A percentile compares a stretch with the other conserved stretches of the same genome.
phyloP scores from a whole-genome alignment of 1,140 invertebrate species.

The Lepidurus couesii region DNA sequence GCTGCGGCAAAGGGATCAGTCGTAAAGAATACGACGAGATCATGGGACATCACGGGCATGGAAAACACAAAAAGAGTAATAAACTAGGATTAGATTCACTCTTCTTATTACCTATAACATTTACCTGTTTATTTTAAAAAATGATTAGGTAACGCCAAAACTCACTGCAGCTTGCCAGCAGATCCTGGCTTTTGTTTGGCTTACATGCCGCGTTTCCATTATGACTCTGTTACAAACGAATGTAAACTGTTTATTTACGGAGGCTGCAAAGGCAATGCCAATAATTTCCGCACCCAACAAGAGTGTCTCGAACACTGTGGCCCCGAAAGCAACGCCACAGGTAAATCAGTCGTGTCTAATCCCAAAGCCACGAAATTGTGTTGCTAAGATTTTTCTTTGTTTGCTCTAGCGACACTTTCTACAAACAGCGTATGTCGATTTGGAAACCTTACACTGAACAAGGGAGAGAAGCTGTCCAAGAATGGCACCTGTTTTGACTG shows the following conservation, averaged over 20 bases:
- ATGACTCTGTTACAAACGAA: not conserved
- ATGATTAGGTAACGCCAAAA: not conserved
- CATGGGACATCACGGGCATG: not conserved
- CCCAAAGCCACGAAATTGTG: not conserved
- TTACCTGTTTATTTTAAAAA: not conserved
- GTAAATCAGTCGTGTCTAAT: not conserved
- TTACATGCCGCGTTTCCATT: constrained; percentile 26
- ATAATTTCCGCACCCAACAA: constrained; percentile 73
- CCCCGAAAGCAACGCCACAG: not conserved
- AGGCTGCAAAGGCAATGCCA: constrained; percentile 83
- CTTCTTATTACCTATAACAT: not conserved
- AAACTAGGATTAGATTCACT: not conserved
- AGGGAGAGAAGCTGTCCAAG: constrained; percentile 26
- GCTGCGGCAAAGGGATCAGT: constrained; percentile 34
- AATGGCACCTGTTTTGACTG: constrained; percentile 27
- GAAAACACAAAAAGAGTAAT: not conserved
- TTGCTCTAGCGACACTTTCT: not conserved
- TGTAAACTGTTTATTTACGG: constrained; percentile 66
- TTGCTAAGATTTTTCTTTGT: not conserved
- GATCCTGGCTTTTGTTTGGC: constrained; percentile 31
- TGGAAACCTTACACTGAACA: constrained; percentile 25
- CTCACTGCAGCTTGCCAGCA: constrained; percentile 30
- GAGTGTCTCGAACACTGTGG: constrained; percentile 71
- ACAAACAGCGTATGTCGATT: constrained; percentile 22
- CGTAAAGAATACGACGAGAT: not conserved